Base-by-base conservation (phyloP, 2,888 invertebrate species). In the Morpho deidamia region DNA sequence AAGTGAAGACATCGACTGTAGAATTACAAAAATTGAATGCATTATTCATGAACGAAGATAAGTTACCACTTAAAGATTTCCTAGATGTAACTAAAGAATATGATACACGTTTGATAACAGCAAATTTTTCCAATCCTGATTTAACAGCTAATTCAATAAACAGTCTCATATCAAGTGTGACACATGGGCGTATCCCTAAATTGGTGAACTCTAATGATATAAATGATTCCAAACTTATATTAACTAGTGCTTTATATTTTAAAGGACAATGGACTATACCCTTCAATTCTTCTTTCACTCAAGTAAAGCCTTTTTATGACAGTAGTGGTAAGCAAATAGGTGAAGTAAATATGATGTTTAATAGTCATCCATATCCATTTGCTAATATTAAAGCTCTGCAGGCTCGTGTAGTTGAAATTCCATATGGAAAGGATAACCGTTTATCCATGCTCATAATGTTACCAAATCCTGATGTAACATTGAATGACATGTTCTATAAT, bases 261-360 rank as follows among this genome's bases (percentile, higher is more conserved):
- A 94, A 93, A 78, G 95, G 94, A 0, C 89, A 91, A 55, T 95
- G 95, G 95, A 86, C 90, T 47, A 69, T 83, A 7, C 93, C 93
- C 0, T 94, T 94, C 63, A 92, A 94, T 60, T 62, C 65, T 5
- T 78, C 91, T 0, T 79, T 77, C 0, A 94, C 94, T 0, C 68
- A 65, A 0, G 68, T 67, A 49, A 86, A 90, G 62, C 78, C 90
- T 0, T 94, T 94, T 66, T 91, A 83, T 57, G 85, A 92, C 65
- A 92, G 92, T 45, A 72, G 83, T 3, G 91, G 90, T 7, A 70
- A 76, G 7, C 70, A 83, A 51, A 73, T 89, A 12, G 92, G 92
- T 0, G 81, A 91, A 55, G 93, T 95, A 0, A 91, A 93, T 48
- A 95, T 96, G 95, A 96, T 96, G 95, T 91, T 91, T 60, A 92